Evolutionary conservation across 2,113 vertebrate species (phyloP).

Genomic region (Tetrao urogallus): DNA sequence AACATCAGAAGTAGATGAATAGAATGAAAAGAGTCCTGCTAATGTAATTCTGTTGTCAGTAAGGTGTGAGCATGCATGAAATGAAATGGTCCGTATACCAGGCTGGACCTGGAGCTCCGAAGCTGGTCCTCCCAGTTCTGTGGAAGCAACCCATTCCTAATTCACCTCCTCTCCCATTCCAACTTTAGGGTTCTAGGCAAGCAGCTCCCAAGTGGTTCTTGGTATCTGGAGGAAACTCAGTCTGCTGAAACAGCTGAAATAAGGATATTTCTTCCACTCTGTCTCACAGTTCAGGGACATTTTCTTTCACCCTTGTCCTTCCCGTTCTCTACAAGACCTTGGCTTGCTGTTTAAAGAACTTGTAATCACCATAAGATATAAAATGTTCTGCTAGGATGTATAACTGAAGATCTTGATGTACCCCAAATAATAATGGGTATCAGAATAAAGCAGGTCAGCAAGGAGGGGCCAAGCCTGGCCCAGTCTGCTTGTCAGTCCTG

Average conservation of each 20-base stretch:
- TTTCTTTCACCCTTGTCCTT: conserved; percentile 14
- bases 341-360: conserved; percentile 60
- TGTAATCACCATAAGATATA: conserved; percentile 3
- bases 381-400: conserved; percentile 23
- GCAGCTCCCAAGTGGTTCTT: neutral
- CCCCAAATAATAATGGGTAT: neutral
- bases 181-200: neutral
- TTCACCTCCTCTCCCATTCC: neutral
- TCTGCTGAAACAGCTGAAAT: conserved; percentile 4
- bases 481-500: neutral
- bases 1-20: neutral
- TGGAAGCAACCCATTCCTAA: neutral
- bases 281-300: conserved; percentile 33
- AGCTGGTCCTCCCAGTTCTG: neutral
- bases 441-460: neutral
- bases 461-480: neutral
- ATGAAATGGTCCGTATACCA: neutral
- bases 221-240: neutral
- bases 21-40: neutral
- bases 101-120: neutral
- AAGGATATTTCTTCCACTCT: neutral
- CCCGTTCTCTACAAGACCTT: conserved; percentile 42
- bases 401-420: conserved; percentile 25
- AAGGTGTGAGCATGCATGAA: accelerated
- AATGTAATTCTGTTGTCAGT: neutral